Evolutionary conservation across 2,113 vertebrate species (phyloP).

Genomic region (Ctenodactylus gundi): DNA sequence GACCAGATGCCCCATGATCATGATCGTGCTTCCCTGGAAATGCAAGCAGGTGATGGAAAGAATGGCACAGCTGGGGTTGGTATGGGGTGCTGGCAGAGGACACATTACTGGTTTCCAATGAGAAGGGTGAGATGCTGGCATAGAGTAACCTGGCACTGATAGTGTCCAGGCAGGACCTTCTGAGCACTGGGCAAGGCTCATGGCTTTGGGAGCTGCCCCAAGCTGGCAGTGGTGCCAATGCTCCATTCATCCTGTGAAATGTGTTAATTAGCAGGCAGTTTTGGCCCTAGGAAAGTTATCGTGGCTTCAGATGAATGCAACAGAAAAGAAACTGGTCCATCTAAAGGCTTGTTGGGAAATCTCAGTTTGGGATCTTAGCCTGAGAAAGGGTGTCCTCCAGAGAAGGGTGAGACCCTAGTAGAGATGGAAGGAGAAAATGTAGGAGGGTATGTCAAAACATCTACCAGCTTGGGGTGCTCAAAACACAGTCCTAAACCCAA

Average conservation of each 20-base stretch:
- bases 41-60: slow-evolving; percentile 13
- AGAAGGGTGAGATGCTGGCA: slow-evolving; percentile 20
- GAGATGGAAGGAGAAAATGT: not conserved
- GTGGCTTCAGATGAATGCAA: slow-evolving; percentile 49
- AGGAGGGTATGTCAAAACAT: not conserved
- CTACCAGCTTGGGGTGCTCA: not conserved
- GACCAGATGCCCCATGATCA: not conserved
- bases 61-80: not conserved
- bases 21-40: slow-evolving; percentile 8
- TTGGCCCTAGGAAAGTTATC: slow-evolving; percentile 55
- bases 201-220: slow-evolving; percentile 60
- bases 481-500: not conserved
- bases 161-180: slow-evolving; percentile 38
- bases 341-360: not conserved
- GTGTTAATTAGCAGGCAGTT: slow-evolving; percentile 65
- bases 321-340: slow-evolving; percentile 32
- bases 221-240: not conserved
- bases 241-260: slow-evolving; percentile 60
- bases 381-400: not conserved
- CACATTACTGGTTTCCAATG: not conserved
- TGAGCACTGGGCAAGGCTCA: slow-evolving; percentile 45
- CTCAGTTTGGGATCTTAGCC: not conserved
- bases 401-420: not conserved
- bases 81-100: not conserved
- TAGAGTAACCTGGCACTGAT: not conserved